Evolutionary conservation across 2,113 vertebrate genomes (phyloP).

Genomic region (Phyllopteryx taeniolatus): DNA sequence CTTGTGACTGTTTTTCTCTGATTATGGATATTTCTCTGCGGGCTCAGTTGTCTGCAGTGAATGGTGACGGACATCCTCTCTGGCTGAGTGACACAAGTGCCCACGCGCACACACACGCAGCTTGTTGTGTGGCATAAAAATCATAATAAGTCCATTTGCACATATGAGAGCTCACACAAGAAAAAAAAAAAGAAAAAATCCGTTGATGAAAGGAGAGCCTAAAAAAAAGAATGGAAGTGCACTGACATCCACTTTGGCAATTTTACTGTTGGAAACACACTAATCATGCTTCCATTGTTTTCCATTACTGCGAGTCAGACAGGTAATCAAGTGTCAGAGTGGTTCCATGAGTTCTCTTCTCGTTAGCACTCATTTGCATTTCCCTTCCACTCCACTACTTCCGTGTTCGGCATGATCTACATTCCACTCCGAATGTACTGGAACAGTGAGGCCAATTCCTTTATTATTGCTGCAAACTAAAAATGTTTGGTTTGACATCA

Average conservation of each 20-base stretch:
- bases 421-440: not conserved
- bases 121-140: conserved; percentile 1
- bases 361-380: conserved; percentile 54
- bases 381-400: conserved; percentile 43
- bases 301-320: conserved; percentile 46
- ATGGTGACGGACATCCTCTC: conserved; percentile 35
- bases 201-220: not conserved
- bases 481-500: too few relatives aligned
- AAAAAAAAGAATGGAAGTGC: conserved; percentile 2
- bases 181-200: not conserved
- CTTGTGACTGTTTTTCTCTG: conserved; percentile 35
- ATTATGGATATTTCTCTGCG: conserved; percentile 36
- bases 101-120: not conserved
- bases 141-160: conserved; percentile 4
- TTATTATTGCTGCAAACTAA: not conserved
- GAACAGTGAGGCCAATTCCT: not conserved
- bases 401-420: conserved; percentile 43
- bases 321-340: conserved; percentile 57
- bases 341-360: conserved; percentile 48
- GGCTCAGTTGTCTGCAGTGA: conserved; percentile 36
- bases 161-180: not conserved
- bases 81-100: conserved; percentile 17
- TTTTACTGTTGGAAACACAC: conserved; percentile 45
- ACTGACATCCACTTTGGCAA: conserved; percentile 11
- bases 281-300: conserved; percentile 41